A percentile compares a stretch with the other conserved stretches of the same genome.
These are phyloP conservation scores for Pristionchus exspectatus DNA, from an alignment of 2,888 invertebrate species.

Conservation along the genomic window DNA sequence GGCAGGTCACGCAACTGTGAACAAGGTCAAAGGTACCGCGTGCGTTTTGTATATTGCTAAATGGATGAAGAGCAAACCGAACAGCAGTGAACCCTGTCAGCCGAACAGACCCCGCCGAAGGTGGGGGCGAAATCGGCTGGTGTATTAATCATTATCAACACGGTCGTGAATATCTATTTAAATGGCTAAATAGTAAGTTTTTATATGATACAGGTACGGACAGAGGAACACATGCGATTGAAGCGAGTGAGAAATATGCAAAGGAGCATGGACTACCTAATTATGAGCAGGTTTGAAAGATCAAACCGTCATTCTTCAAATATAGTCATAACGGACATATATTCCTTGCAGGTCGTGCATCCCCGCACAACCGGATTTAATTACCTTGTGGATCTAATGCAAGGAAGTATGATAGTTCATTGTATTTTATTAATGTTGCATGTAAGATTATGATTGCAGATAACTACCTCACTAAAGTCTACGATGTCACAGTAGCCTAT, in stretches of 20 bases:
- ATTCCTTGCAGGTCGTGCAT: constrained; percentile 85
- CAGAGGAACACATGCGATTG: constrained; percentile 85
- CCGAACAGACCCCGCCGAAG: no score
- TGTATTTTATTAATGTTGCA: not conserved
- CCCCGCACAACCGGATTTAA: constrained; percentile 88
- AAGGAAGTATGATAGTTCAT: constrained; percentile 79
- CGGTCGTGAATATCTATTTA: not conserved
- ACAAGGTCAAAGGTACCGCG: no score
- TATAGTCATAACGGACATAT: not conserved
- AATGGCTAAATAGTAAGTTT: not conserved
- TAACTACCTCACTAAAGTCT: constrained; percentile 80
- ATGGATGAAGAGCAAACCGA: no score
- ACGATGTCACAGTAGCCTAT: constrained; percentile 89
- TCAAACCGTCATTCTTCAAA: not conserved
- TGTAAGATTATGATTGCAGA: constrained; percentile 21
- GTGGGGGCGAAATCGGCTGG: no score
- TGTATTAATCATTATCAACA: not conserved
- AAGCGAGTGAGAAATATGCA: constrained; percentile 87
- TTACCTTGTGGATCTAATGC: constrained; percentile 81
- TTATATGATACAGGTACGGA: constrained; percentile 85
- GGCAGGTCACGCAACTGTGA: no score
- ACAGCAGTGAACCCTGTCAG: no score
- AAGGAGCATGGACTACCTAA: constrained; percentile 80
- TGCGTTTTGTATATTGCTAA: no score
- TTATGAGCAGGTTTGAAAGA: constrained; percentile 43